These are phyloP conservation scores for Antedon mediterranea DNA, from an alignment of 53 echinoderm and acorn worm species.

Conservation along the genomic window DNA sequence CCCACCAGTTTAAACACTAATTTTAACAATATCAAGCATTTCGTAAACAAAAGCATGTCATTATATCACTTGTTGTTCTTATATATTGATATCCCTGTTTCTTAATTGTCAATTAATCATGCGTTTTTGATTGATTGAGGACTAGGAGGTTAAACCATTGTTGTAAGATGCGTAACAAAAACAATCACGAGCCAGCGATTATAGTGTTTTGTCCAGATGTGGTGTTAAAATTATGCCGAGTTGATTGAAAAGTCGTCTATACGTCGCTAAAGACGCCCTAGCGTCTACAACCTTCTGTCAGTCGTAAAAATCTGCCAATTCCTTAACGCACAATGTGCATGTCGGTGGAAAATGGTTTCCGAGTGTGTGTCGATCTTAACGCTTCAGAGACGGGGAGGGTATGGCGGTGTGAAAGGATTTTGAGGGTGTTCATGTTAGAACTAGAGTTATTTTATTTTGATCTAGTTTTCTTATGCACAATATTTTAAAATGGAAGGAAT, in stretches of 20 bases:
- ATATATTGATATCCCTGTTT: neutral
- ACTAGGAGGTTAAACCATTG: neutral
- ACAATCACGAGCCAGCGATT: neutral
- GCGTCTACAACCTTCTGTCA: neutral
- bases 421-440: too few relatives aligned
- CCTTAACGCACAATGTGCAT: neutral
- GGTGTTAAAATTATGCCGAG: neutral
- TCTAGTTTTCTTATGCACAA: too few relatives aligned
- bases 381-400: neutral
- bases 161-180: neutral
- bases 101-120: neutral
- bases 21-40: neutral
- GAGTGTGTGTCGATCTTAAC: neutral
- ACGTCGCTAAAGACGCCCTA: neutral
- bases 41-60: neutral
- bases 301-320: neutral
- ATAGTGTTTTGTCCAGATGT: neutral
- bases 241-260: neutral
- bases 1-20: neutral
- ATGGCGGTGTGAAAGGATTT: neutral
- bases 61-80: neutral
- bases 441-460: too few relatives aligned
- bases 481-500: too few relatives aligned
- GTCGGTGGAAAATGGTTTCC: neutral
- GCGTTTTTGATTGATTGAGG: neutral